phyloP scores from a whole-genome alignment of 2,888 invertebrate genomes.

The Aleiodes leptofemur region DNA sequence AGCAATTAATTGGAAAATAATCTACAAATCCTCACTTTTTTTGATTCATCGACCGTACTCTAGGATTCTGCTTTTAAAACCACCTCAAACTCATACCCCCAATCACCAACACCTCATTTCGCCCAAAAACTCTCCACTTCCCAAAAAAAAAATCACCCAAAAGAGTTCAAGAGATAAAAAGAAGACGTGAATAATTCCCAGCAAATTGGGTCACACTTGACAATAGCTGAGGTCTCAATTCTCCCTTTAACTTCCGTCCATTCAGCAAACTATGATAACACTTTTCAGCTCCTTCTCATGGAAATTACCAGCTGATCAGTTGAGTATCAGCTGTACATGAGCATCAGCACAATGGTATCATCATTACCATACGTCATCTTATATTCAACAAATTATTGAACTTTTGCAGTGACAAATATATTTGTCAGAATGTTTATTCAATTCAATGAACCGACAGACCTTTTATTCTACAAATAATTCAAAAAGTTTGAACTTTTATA shows the following conservation, averaged over 20 bases:
- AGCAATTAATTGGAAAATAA: too few species aligned
- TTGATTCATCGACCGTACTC: too few species aligned
- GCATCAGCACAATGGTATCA: not conserved
- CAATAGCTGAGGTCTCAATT: conserved; percentile 11
- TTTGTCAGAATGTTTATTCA: not conserved
- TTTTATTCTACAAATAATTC: conserved; percentile 1
- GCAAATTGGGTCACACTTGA: conserved; percentile 22
- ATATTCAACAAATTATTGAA: not conserved
- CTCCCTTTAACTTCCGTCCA: not conserved
- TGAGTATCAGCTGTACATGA: not conserved
- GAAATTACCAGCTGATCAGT: conserved; percentile 9
- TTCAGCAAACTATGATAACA: conserved; percentile 21
- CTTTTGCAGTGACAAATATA: not conserved
- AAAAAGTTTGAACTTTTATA: not conserved
- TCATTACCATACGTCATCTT: not conserved
- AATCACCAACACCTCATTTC: too few species aligned
- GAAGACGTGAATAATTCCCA: not conserved
- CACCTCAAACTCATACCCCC: too few species aligned
- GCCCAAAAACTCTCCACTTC: too few species aligned
- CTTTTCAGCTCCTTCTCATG: conserved; percentile 9
- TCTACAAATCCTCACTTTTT: too few species aligned
- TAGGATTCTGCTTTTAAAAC: too few species aligned
- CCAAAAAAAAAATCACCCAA: too few species aligned
- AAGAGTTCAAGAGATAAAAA: not conserved
- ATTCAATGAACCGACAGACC: not conserved